A percentile compares a stretch with the other conserved stretches of the same genome.
These are phyloP conservation scores for Aphaenogaster floridana DNA, from an alignment of 1,140 invertebrate genomes.

Conservation along the genomic window DNA sequence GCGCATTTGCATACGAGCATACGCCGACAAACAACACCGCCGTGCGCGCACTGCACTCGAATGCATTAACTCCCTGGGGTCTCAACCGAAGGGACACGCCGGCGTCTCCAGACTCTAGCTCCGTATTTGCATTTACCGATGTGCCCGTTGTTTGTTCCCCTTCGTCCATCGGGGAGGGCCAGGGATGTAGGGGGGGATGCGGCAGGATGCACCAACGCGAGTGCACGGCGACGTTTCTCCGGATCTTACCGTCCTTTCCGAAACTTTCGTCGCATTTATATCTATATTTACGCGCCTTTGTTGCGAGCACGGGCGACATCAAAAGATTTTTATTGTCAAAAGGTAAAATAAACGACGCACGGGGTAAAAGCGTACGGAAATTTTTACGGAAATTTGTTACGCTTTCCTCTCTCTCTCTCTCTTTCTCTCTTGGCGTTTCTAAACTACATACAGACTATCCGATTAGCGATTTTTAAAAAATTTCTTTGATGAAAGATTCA, in stretches of 20 bases:
- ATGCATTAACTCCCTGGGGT: slow-evolving; percentile 38
- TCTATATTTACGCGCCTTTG: slow-evolving; percentile 41
- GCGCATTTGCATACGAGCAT: slow-evolving; percentile 59
- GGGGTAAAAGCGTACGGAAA: slow-evolving; percentile 4
- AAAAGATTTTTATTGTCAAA: slow-evolving; percentile 39
- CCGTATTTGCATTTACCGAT: slow-evolving; percentile 59
- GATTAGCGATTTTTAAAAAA: not conserved
- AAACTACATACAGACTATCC: not conserved
- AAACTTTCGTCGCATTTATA: slow-evolving; percentile 35
- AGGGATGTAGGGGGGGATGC: not conserved
- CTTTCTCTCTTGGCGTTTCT: not conserved
- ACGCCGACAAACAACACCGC: slow-evolving; percentile 52
- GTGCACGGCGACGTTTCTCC: slow-evolving; percentile 1
- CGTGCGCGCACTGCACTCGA: slow-evolving; percentile 30
- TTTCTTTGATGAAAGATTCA: slow-evolving; percentile 6
- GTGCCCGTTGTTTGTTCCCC: slow-evolving; percentile 37
- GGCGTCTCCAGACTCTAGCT: slow-evolving; percentile 48
- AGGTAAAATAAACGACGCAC: slow-evolving; percentile 11
- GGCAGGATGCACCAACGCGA: not conserved
- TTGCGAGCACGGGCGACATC: not conserved
- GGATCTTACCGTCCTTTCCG: slow-evolving; percentile 7
- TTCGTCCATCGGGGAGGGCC: not conserved
- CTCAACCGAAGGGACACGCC: slow-evolving; percentile 32
- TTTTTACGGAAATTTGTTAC: slow-evolving; percentile 17
- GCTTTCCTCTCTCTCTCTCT: not conserved